These are phyloP conservation scores for Bellardia bayeri DNA, from an alignment of 2,888 invertebrate genomes.

Conservation along the genomic window DNA sequence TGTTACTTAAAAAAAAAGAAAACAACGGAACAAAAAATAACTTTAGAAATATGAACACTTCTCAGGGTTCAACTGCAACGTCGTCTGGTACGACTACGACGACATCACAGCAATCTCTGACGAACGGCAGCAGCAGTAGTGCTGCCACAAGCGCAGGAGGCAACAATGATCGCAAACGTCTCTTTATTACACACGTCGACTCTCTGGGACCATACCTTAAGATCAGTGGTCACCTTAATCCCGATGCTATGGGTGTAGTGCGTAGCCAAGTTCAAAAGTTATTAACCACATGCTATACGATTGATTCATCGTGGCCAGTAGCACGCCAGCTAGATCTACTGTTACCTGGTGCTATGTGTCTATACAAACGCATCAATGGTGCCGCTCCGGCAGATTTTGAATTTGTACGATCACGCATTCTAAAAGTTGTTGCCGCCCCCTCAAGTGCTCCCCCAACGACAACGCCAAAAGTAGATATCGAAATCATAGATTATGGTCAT, in stretches of 20 bases:
- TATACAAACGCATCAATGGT: conserved; percentile 83
- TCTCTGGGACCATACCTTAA: conserved; percentile 88
- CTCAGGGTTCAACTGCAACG: conserved; percentile 58
- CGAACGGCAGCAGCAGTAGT: conserved; percentile 45
- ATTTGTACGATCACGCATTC: conserved; percentile 84
- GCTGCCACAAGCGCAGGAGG: conserved; percentile 31
- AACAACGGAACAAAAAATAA: not conserved
- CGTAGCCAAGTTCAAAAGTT: conserved; percentile 79
- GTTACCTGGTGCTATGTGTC: conserved; percentile 78
- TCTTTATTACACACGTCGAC: conserved; percentile 87
- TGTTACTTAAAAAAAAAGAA: conserved; percentile 1
- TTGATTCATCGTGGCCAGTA: conserved; percentile 78
- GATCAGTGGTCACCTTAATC: conserved; percentile 88
- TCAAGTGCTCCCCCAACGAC: conserved; percentile 79
- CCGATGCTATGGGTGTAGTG: conserved; percentile 79
- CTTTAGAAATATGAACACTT: conserved; percentile 51
- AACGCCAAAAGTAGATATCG: conserved; percentile 87
- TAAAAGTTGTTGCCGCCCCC: conserved; percentile 72
- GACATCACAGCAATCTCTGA: conserved; percentile 37
- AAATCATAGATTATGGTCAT: conserved; percentile 90
- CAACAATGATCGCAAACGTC: conserved; percentile 69
- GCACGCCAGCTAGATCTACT: conserved; percentile 79
- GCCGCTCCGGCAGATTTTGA: conserved; percentile 79
- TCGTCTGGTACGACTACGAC: conserved; percentile 52
- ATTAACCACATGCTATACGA: conserved; percentile 79